Base-by-base conservation (phyloP, 2,113 vertebrate genomes). In the Canis aureus region DNA sequence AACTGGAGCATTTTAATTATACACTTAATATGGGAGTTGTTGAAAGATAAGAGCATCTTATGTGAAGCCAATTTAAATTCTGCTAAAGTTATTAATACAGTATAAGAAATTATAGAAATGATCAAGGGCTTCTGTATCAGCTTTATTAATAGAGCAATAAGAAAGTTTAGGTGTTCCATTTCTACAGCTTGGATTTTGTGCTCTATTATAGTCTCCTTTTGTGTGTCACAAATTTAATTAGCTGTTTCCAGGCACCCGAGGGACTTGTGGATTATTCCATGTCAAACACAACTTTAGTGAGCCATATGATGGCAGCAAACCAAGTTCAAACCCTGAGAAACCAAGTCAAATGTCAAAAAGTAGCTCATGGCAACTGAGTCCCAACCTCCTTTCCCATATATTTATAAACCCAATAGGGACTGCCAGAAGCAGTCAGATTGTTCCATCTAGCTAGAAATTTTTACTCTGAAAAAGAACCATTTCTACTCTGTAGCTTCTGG, bases 1-100 rank as follows among this genome's bases (percentile, higher is more conserved):
- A 98, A 96, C 69, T 55, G 96, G 96, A 98, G 74, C 9, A 92
- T 98, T 98, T 98, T 94, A 98, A 98, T 98, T 94, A 94, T 71
- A 91, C 1, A 62, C 96, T 94, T 97, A 98, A 59, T 90, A 93
- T 38, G 78, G 35, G 13, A 29, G 11, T 83, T 97, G 92, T 60
- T 98, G 84, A 98, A 97, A 97, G 55, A 96, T 69, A 94, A 98
- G 20, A 98, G 4, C 80, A 94, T 97, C 92, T 98, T 66, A 96
- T 97, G 96, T 97, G 83, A 96, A 92, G 89, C 95, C 49, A 82
- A 73, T 98, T 98, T 96, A 97, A 98, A 97, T 95, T 71, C 29
- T 85, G 32, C 64, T 80, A 2, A 60, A 43, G 91, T 96, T 98
- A 98, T 97, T 94, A 88, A 76, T 78, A 97, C 2, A n/a, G 85